A percentile compares a stretch with the other conserved stretches of the same genome.
Evolutionary conservation across 1,140 invertebrate species (phyloP).

Genomic region (Akabosia matsudoensis): DNA sequence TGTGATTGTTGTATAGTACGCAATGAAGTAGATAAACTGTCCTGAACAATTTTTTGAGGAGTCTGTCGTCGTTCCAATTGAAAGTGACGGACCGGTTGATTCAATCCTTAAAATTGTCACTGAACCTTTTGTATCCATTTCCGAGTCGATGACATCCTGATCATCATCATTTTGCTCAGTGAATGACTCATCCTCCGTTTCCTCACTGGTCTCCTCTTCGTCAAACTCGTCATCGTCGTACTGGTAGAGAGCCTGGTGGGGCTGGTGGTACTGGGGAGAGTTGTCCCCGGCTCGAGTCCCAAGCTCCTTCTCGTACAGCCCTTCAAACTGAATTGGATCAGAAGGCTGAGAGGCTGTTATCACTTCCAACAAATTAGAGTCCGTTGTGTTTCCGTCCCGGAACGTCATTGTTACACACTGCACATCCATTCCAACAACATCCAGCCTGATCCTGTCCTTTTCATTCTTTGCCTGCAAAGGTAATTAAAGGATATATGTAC

Average conservation of each 20-base stretch:
- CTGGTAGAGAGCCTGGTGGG: neutral
- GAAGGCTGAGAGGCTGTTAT: slow-evolving; percentile 15
- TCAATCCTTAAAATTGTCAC: slow-evolving; percentile 23
- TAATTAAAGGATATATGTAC: neutral
- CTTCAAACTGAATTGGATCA: slow-evolving; percentile 16
- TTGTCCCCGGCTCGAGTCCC: neutral
- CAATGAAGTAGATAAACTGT: slow-evolving; percentile 41
- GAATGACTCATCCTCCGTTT: neutral
- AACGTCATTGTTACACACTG: slow-evolving; percentile 40
- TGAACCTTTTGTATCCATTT: neutral
- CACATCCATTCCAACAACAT: slow-evolving; percentile 34
- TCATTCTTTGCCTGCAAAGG: slow-evolving; percentile 34
- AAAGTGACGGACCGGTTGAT: slow-evolving; percentile 39
- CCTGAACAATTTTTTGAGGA: slow-evolving; percentile 27
- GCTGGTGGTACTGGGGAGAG: neutral
- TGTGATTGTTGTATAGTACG: slow-evolving; percentile 23
- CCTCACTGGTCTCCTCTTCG: neutral
- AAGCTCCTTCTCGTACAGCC: slow-evolving; percentile 5
- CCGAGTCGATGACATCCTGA: neutral
- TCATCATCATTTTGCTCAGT: slow-evolving; percentile 6
- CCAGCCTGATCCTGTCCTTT: slow-evolving; percentile 28
- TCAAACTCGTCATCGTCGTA: neutral
- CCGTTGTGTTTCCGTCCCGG: slow-evolving; percentile 43
- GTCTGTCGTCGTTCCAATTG: slow-evolving; percentile 32
- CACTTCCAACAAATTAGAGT: slow-evolving; percentile 39